Evolutionary conservation across 2,113 vertebrate species (phyloP), one percentile per base, ranked within the genome.

Genomic region (Scortum barcoo): DNA sequence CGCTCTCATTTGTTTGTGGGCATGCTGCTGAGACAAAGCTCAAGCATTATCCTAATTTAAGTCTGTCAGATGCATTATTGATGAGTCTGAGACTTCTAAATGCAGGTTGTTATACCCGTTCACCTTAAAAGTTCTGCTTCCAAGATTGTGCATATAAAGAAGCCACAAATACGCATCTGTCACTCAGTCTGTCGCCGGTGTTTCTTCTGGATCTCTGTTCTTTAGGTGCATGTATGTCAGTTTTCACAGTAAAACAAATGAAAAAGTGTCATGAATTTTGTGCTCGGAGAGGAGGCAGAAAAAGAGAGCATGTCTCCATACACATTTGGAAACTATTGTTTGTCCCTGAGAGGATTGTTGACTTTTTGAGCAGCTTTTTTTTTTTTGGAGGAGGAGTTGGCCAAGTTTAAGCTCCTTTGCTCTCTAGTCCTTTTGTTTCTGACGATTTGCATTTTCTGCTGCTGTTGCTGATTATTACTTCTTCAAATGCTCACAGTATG

Each of bases 331-430:
- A 51, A 58, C 14, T 48, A 57, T 73, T 80, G 38, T 79, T 63
- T 46, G 57, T 48, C 60, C 10, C 53, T 68, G 50, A 77, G 72
- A 69, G 54, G 77, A 88, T 89, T 84, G 77, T 77, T 57, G 17
- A 61, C 71, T 70, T 76, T 84, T 87, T 87, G 36, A 62, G 86
- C 30, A 80, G 72, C 69, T 86, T 63, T 50, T 82, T 81, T 58
- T 22, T 17, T 4, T 33, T 12, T n/a, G n/a, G n/a, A 22, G 72
- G 70, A 65, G 78, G 72, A 90, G 79, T 79, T 71, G 80, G 66
- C 71, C 86, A 66, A 74, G 69, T 72, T 78, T 67, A 42, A 33
- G 11, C 72, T 14, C 51, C 40, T 22, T 19, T 86, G 30, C 54
- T 61, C 7, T 5, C 8, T 30, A 17, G 57, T 8, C 22, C 5